Evolutionary conservation across 2,113 vertebrate genomes (phyloP).

Genomic region (Eptesicus fuscus): DNA sequence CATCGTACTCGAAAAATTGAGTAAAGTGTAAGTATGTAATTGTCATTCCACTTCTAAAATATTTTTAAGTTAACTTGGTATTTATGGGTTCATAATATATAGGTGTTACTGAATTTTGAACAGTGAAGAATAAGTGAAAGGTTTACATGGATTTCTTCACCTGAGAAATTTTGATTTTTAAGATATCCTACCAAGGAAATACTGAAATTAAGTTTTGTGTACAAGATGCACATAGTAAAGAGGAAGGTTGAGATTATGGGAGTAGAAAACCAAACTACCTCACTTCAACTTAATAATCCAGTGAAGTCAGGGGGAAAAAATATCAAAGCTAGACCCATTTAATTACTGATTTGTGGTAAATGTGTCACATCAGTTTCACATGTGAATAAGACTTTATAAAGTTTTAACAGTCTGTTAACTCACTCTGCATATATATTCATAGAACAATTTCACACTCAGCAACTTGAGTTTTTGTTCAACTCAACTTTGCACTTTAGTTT

Average conservation of each 20-base stretch:
- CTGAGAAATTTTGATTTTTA: constrained; percentile 18
- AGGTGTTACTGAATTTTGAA: constrained; percentile 40
- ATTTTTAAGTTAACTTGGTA: constrained; percentile 23
- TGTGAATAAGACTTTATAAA: constrained; percentile 14
- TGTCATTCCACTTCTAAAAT: not conserved
- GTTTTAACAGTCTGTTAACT: constrained; percentile 41
- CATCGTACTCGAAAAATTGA: constrained; percentile 93
- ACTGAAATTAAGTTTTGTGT: not conserved
- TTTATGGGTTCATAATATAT: constrained; percentile 27
- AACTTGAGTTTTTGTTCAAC: constrained; percentile 47
- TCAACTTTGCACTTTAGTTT: constrained; percentile 50
- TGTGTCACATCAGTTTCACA: constrained; percentile 42
- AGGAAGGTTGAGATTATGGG: constrained; percentile 30
- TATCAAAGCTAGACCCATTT: constrained; percentile 19
- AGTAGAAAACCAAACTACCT: not conserved
- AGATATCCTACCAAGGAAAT: not conserved
- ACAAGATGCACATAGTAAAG: not conserved
- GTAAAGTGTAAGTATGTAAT: constrained; percentile 85
- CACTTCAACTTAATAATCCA: not conserved
- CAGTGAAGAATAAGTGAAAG: constrained; percentile 30
- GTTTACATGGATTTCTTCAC: constrained; percentile 24
- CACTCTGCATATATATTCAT: not conserved
- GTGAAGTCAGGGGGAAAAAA: constrained; percentile 16
- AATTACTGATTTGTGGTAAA: constrained; percentile 57
- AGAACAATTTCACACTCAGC: constrained; percentile 46